These are phyloP conservation scores for Pedetes capensis DNA, from an alignment of 2,113 vertebrate species.

Conservation along the genomic window DNA sequence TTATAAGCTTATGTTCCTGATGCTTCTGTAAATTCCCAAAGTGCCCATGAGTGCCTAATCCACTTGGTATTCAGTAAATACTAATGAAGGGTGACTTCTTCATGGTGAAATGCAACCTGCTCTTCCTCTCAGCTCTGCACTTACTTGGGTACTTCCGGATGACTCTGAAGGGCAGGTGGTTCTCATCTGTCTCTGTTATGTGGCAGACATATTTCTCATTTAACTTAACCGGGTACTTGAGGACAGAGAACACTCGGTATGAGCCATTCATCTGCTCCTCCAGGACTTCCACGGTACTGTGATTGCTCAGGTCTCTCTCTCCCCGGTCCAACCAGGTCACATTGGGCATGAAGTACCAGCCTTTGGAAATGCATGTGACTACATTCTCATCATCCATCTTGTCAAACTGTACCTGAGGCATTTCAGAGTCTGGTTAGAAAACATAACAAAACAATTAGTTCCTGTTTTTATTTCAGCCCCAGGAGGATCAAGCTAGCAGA, in stretches of 20 bases:
- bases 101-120: neutral
- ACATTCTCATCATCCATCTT: constrained; percentile 54
- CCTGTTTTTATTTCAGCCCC: neutral
- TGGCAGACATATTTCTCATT: constrained; percentile 56
- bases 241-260: constrained; percentile 60
- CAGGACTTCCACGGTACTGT: constrained; percentile 53
- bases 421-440: constrained; percentile 68
- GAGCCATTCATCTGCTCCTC: constrained; percentile 70
- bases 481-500: neutral
- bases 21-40: neutral
- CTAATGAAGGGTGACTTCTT: neutral
- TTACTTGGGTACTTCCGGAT: constrained; percentile 63
- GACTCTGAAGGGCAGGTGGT: constrained; percentile 54
- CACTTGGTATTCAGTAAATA: neutral
- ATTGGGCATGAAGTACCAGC: constrained; percentile 68
- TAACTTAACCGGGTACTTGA: constrained; percentile 68
- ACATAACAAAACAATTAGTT: constrained; percentile 68
- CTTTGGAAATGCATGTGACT: constrained; percentile 63
- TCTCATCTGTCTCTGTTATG: constrained; percentile 68
- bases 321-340: constrained; percentile 70
- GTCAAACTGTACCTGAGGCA: constrained; percentile 70
- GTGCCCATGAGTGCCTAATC: neutral
- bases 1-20: neutral
- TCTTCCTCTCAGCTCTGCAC: neutral
- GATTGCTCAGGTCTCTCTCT: constrained; percentile 69